Conservation (phyloP, 2,888 invertebrate genomes). For the Drosophila meridiana region DNA sequence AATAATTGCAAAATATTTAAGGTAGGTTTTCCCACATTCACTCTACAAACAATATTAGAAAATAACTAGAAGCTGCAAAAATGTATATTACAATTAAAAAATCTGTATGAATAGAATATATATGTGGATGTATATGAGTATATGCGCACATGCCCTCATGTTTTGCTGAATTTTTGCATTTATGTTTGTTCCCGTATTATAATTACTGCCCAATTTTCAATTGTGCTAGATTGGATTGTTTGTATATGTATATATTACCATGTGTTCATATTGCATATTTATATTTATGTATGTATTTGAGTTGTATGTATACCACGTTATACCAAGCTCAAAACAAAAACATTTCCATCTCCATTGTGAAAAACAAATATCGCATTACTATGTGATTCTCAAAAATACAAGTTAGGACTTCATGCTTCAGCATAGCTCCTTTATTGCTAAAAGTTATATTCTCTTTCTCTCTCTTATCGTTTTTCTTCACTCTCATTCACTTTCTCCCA, state of each 20-base stretch:
- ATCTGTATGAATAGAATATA: not conserved
- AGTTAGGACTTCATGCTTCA: too few relatives aligned
- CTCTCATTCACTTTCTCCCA: not conserved
- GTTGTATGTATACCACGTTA: too few relatives aligned
- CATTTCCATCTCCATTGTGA: not conserved
- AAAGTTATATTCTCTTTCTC: not conserved
- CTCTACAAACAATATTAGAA: not conserved
- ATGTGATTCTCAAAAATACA: not conserved
- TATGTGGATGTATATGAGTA: not conserved
- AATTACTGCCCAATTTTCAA: not conserved
- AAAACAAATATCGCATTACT: not conserved
- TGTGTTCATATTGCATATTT: too few relatives aligned
- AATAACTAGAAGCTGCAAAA: not conserved
- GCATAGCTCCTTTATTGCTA: not conserved
- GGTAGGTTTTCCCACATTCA: not conserved
- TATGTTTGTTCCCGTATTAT: not conserved
- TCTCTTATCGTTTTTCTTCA: not conserved
- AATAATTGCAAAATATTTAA: constrained; percentile 2
- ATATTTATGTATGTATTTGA: too few relatives aligned
- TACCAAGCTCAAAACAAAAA: not conserved
- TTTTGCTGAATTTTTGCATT: not conserved
- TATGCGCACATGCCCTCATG: not conserved
- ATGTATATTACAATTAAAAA: not conserved
- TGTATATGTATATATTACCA: not conserved
- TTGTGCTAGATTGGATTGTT: not conserved